Conservation (phyloP, 2,888 invertebrate genomes). For the Synergus japonicus region DNA sequence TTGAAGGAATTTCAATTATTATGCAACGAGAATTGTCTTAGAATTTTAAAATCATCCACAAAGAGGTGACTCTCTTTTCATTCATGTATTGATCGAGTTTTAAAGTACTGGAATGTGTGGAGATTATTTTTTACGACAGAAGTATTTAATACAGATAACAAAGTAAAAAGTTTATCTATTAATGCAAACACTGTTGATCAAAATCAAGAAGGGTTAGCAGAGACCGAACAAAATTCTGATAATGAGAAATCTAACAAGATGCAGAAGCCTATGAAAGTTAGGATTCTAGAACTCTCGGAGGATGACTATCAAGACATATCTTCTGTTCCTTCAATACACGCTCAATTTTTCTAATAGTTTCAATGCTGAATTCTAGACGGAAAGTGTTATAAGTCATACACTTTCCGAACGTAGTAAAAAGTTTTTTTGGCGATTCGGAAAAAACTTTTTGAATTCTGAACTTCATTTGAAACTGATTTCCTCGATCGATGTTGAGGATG, state of each 20-base stretch:
- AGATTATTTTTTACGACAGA: not conserved
- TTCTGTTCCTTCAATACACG: not conserved
- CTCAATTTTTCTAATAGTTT: too few species aligned
- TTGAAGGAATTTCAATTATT: not conserved
- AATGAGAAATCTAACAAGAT: not conserved
- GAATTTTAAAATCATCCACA: not conserved
- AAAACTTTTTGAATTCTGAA: not conserved
- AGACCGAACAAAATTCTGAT: not conserved
- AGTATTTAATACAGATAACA: not conserved
- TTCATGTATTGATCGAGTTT: constrained; percentile 28
- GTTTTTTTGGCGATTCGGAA: not conserved
- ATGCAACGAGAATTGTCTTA: too few species aligned
- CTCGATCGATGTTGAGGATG: too few species aligned
- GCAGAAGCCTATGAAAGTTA: too few species aligned
- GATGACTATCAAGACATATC: too few species aligned
- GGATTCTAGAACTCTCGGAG: too few species aligned
- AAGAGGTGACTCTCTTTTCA: constrained; percentile 45
- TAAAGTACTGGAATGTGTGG: not conserved
- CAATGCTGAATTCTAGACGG: not conserved
- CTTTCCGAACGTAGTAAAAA: not conserved
- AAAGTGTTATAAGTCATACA: not conserved
- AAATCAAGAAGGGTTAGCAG: not conserved
- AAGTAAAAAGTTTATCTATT: not conserved
- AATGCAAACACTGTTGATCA: not conserved
- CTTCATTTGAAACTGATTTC: too few species aligned